Evolutionary conservation across 2,888 invertebrate genomes (phyloP).

Genomic region (Hirtodrosophila confusa): DNA sequence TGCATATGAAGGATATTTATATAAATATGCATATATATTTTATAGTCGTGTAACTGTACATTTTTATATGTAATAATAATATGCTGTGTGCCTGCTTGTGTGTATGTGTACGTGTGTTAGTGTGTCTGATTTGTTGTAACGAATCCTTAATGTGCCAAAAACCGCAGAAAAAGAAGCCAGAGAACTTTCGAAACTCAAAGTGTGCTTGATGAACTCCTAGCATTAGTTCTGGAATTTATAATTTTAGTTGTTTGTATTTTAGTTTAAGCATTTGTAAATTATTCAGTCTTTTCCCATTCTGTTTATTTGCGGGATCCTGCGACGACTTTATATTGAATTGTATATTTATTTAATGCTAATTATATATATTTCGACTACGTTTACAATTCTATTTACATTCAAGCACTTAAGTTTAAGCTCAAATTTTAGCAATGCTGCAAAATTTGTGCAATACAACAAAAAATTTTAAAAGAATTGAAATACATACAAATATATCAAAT

Average conservation of each 20-base stretch:
- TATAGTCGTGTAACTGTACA: conserved; percentile 63
- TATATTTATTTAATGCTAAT: conserved; percentile 70
- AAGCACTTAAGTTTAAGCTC: conserved; percentile 55
- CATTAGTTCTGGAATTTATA: conserved; percentile 59
- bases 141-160: conserved; percentile 79
- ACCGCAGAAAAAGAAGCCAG: conserved; percentile 37
- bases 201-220: conserved; percentile 62
- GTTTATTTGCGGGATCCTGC: conserved; percentile 18
- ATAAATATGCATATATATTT: conserved; percentile 53
- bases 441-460: conserved; percentile 46
- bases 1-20: conserved; percentile 48
- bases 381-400: conserved; percentile 45
- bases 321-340: conserved; percentile 47
- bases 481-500: conserved; percentile 29
- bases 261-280: conserved; percentile 44
- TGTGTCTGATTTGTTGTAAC: conserved; percentile 47
- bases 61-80: conserved; percentile 34
- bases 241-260: conserved; percentile 40
- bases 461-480: conserved; percentile 21
- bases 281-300: conserved; percentile 39
- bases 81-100: conserved; percentile 31
- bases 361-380: conserved; percentile 60
- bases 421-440: conserved; percentile 51
- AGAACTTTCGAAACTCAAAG: conserved; percentile 47
- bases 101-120: conserved; percentile 18